Conservation (phyloP, 1,140 invertebrate species). For the Brachionus manjavacas region DNA sequence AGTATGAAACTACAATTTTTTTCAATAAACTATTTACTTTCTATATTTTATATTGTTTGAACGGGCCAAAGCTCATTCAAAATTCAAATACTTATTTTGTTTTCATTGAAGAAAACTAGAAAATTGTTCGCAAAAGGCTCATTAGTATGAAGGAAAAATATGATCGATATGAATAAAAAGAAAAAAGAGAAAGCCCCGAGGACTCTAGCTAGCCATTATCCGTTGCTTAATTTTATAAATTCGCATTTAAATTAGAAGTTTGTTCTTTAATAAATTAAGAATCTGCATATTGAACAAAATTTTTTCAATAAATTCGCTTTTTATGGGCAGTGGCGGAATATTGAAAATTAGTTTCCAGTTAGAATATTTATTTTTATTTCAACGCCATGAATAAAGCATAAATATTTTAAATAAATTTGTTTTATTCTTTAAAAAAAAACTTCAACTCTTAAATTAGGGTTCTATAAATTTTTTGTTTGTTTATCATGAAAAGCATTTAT, state of each 20-base stretch:
- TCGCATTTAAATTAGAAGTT: not conserved
- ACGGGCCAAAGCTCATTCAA: not conserved
- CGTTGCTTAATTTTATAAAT: not conserved
- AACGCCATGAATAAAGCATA: constrained; percentile 3
- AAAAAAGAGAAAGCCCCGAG: not conserved
- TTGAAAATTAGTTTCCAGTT: not conserved
- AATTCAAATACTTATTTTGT: not conserved
- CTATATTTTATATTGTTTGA: not conserved
- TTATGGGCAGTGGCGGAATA: not conserved
- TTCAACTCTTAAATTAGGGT: not conserved
- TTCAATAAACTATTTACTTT: not conserved
- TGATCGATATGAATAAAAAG: not conserved
- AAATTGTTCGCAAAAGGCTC: not conserved
- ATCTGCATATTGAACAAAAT: not conserved
- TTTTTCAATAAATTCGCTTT: not conserved
- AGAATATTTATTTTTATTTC: constrained; percentile 14
- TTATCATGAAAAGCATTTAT: not conserved
- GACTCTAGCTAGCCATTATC: not conserved
- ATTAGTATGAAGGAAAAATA: not conserved
- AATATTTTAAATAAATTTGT: not conserved
- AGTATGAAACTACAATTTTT: not conserved
- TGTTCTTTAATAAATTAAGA: not conserved
- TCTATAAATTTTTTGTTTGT: not conserved
- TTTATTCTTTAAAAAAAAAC: not conserved
- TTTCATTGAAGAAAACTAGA: not conserved